A percentile compares a stretch with the other conserved stretches of the same genome.
Conservation (phyloP, 2,797 vertebrate species). For the Hybognathus amarus region DNA sequence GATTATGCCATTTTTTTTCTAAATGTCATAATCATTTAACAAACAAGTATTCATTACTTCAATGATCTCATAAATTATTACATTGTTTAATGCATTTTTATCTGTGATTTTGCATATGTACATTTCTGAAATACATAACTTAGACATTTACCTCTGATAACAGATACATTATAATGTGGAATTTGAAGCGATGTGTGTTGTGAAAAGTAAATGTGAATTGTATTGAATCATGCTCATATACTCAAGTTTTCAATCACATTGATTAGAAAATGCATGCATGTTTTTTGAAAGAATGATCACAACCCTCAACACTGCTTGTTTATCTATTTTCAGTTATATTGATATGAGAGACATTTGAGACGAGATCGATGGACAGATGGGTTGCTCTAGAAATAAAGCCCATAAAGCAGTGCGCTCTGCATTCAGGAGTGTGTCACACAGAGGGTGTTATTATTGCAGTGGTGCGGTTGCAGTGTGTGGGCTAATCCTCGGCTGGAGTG, state of each 20-base stretch:
- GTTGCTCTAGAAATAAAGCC: conserved; percentile 38
- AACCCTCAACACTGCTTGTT: not conserved
- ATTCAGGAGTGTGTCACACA: conserved; percentile 18
- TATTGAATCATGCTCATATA: not conserved
- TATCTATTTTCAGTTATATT: conserved; percentile 10
- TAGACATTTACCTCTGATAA: too few relatives aligned
- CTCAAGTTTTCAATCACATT: not conserved
- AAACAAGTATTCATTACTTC: too few relatives aligned
- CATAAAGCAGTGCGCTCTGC: conserved; percentile 26
- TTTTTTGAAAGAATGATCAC: too few relatives aligned
- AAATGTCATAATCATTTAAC: too few relatives aligned
- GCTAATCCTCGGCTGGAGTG: conserved; percentile 16
- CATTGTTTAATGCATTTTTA: too few relatives aligned
- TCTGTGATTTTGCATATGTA: too few relatives aligned
- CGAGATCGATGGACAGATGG: conserved; percentile 39
- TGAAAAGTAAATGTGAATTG: too few relatives aligned
- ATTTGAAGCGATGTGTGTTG: too few relatives aligned
- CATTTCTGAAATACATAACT: too few relatives aligned
- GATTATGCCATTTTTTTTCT: too few relatives aligned
- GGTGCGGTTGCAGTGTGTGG: conserved; percentile 34
- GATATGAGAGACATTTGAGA: conserved; percentile 7
- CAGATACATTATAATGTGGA: too few relatives aligned
- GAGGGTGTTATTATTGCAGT: conserved; percentile 36
- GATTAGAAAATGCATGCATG: not conserved
- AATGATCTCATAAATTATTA: too few relatives aligned